These are phyloP conservation scores for Imbricaverruca yamaguchii DNA, from an alignment of 2,888 invertebrate genomes.

Conservation along the genomic window DNA sequence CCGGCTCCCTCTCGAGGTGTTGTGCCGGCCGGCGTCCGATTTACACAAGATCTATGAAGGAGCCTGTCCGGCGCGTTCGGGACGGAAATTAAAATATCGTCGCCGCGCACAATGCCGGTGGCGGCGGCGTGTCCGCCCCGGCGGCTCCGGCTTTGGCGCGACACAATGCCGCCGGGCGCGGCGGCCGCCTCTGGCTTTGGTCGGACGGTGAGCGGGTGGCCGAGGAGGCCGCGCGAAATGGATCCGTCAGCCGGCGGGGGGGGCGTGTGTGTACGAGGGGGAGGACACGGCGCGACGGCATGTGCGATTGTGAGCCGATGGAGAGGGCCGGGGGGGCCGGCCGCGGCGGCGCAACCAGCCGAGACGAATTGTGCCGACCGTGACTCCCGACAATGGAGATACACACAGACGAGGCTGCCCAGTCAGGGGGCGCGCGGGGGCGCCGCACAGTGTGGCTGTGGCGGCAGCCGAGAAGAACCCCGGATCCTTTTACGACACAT, in stretches of 20 bases:
- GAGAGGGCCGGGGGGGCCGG: too few species aligned
- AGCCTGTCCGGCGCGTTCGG: not conserved
- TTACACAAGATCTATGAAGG: slow-evolving; percentile 13
- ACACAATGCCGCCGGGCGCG: not conserved
- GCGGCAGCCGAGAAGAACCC: too few species aligned
- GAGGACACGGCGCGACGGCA: too few species aligned
- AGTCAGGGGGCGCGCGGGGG: too few species aligned
- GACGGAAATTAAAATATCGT: slow-evolving; percentile 7
- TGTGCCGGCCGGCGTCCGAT: not conserved
- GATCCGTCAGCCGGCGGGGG: not conserved
- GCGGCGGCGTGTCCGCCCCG: not conserved
- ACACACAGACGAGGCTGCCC: too few species aligned
- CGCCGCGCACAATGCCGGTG: not conserved
- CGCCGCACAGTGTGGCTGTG: too few species aligned
- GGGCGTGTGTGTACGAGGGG: not conserved
- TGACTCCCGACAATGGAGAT: too few species aligned
- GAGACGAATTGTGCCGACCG: not conserved
- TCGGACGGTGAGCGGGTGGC: not conserved
- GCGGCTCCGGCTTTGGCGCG: not conserved
- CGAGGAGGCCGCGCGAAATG: not conserved
- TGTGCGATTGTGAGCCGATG: not conserved
- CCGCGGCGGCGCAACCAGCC: not conserved
- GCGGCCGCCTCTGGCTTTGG: too few species aligned
- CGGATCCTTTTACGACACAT: too few species aligned
- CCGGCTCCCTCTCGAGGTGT: not conserved